Percentiles rank a stretch among this genome's conserved stretches.
Conservation (phyloP, 2,888 invertebrate genomes). For the Sturmia bella region DNA sequence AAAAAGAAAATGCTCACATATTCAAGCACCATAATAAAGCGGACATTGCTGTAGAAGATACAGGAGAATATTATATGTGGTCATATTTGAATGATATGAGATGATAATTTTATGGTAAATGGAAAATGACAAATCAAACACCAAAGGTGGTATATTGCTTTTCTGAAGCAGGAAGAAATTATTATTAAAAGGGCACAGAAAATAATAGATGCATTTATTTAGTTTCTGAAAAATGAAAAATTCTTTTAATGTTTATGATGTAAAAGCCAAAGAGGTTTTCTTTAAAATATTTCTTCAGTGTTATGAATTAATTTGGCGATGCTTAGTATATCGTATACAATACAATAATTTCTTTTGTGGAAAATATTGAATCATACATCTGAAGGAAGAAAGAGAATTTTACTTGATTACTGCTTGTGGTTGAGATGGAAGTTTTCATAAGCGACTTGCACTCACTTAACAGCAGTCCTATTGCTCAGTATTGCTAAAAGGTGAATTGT, state of each 20-base stretch:
- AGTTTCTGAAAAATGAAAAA: conserved; percentile 52
- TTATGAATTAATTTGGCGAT: conserved; percentile 10
- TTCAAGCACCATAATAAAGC: conserved; percentile 28
- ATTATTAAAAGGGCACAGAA: not conserved
- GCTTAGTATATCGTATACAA: not conserved
- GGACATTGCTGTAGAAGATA: conserved; percentile 30
- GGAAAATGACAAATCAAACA: conserved; percentile 68
- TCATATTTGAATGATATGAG: conserved; percentile 60
- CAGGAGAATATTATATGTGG: conserved; percentile 58
- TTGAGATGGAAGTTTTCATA: too few relatives aligned
- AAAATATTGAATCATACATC: not conserved
- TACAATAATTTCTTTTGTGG: not conserved
- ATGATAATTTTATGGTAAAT: conserved; percentile 69
- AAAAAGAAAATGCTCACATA: not conserved
- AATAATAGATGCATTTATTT: not conserved
- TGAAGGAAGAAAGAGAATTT: too few relatives aligned
- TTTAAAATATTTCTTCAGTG: not conserved
- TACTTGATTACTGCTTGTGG: too few relatives aligned
- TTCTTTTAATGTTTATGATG: conserved; percentile 23
- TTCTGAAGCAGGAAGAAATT: not conserved
- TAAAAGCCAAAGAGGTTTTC: conserved; percentile 39
- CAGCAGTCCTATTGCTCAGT: too few relatives aligned
- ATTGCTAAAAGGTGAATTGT: too few relatives aligned
- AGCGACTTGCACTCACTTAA: too few relatives aligned
- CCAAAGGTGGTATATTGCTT: conserved; percentile 53